Conservation (phyloP, 2,888 invertebrate genomes). For the Lysandra coridon region DNA sequence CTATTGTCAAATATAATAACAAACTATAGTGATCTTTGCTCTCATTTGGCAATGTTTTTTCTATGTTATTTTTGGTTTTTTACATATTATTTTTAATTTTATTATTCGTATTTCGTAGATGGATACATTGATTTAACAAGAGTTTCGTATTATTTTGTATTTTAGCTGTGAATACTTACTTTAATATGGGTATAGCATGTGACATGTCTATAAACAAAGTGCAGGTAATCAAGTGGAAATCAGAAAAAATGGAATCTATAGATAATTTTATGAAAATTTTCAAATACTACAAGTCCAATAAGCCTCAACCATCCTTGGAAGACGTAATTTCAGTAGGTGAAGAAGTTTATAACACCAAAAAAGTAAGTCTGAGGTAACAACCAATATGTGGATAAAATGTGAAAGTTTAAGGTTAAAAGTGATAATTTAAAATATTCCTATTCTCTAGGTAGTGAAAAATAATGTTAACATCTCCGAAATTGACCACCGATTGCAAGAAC, state of each 20-base stretch:
- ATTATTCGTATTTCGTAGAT: too few species aligned
- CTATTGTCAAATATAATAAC: too few species aligned
- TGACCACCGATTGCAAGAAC: slow-evolving; percentile 48
- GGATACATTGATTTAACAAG: too few species aligned
- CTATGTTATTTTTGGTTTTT: too few species aligned
- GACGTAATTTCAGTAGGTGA: slow-evolving; percentile 80
- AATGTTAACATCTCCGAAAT: background rate
- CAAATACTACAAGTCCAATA: slow-evolving; percentile 89
- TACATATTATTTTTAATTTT: too few species aligned
- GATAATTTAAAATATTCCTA: background rate
- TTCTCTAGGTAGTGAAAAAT: slow-evolving; percentile 24
- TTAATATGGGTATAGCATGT: too few species aligned
- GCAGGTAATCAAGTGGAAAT: slow-evolving; percentile 28
- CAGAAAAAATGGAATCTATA: slow-evolving; percentile 21
- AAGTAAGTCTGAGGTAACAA: slow-evolving; percentile 43
- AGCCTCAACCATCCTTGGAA: slow-evolving; percentile 82
- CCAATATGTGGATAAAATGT: background rate
- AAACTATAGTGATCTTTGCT: too few species aligned
- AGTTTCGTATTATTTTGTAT: too few species aligned
- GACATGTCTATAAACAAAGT: background rate
- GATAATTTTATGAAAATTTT: slow-evolving; percentile 84
- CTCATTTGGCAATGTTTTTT: too few species aligned
- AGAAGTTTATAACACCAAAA: slow-evolving; percentile 45
- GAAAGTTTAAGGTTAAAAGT: background rate
- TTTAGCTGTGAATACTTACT: too few species aligned